Base-by-base conservation (phyloP, 2,888 invertebrate species). In the Chelonus formosanus region DNA sequence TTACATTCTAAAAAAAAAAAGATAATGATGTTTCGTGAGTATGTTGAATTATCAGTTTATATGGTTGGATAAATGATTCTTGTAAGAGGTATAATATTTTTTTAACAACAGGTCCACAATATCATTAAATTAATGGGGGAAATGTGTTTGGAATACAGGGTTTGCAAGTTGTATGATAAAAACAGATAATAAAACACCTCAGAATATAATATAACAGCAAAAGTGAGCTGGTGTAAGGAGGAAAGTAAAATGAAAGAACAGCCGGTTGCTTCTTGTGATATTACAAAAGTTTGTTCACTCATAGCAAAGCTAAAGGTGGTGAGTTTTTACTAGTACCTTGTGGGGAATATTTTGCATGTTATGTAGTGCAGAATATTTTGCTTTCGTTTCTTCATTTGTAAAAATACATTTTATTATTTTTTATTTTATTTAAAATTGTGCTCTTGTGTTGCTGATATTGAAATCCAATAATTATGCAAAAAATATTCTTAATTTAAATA, bases 251-350 rank as follows among this genome's bases (percentile, higher is more conserved):
- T 52, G 52, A 52, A 53, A 58, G 64, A 65, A 36, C 64, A 65
- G 67, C 65, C 65, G 54, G 63, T 61, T 63, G 68, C 40, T 55
- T 61, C 60, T 65, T 64, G 68, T 65, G 70, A 70, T 70, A 70
- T 70, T 70, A 70, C 70, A 67, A 70, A 70, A 70, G 70, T 70
- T 70, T 70, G 57, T 58, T 55, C 53, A 67, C 65, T 63, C 63
- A 52, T 69, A 69, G 65, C 69, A 20, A 20, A 20, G 20, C 20
- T 20, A 20, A 20, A 20, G 20, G 20, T 20, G 20, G 20, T 20
- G 20, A 54, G 59, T 60, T 59, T 44, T 52, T 10, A 36, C 47
- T 35, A 35, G 52, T 52, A 60, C 60, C 52, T 60, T 60, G 60
- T 50, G 60, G 60, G 60, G 20, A 60, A 60, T 50, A 60, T 60